Base-by-base conservation (phyloP, 2,888 invertebrate genomes). In the Drosophila emarginata region DNA sequence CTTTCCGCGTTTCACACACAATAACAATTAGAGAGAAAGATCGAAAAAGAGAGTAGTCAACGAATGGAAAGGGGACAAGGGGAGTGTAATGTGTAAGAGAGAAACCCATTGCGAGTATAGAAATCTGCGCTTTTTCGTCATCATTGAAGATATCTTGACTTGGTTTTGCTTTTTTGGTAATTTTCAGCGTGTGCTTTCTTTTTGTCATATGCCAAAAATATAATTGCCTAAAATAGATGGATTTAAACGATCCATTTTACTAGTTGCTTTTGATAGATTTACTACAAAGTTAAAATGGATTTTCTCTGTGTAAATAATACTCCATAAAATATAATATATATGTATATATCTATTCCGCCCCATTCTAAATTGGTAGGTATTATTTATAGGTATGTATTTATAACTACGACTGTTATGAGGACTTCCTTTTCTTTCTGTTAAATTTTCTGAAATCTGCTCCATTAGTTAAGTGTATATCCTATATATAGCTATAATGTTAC, bases 1-100 rank as follows among this genome's bases (percentile, higher is more conserved):
- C 72, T 83, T 83, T 83, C 88, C 88, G 83, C 83, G 82, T 87
- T 82, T 82, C 72, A 75, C 72, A 75, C 75, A 69, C 39, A 45
- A 53, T 51, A 26, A 65, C 56, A 56, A 54, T 45, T 45, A 45
- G 45, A 45, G 18, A 37, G 58, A 18, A 28, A 23, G 14, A 52
- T 7, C 7, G 9, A 28, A 11, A 18, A 11, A 36, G 6, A 59
- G 14, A 61, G 11, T 9, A 32, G 32, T 9, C 4, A 32, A 11
- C 4, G 6, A 4, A 1, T 1, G 39, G 39, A 14, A 39, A 6
- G 21, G 4, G 21, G n/a, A n/a, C n/a, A n/a, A n/a, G n/a, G 1
- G 21, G 9, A 18, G 39, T 45, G 4, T 1, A n/a, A n/a, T 4
- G 40, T 45, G 18, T 18, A 45, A 11, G 45, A 21, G 45, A 45